Conservation (phyloP, 2,888 invertebrate genomes). For the Eudemis profundana region DNA sequence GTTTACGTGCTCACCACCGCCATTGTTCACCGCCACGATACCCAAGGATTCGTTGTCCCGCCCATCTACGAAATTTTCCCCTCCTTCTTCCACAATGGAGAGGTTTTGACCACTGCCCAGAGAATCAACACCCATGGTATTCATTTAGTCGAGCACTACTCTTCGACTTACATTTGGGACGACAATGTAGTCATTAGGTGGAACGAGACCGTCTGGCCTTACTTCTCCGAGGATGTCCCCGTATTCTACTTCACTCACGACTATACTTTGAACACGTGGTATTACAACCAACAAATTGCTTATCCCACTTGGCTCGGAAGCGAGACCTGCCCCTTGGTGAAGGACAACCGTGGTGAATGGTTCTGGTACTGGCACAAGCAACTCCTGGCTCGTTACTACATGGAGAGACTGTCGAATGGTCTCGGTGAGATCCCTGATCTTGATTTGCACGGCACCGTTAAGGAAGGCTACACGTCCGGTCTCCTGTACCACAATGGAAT, state of each 20-base stretch:
- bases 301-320: conserved; percentile 88
- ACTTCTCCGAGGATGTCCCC: conserved; percentile 83
- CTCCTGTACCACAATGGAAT: conserved; percentile 87
- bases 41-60: conserved; percentile 87
- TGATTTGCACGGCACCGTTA: conserved; percentile 78
- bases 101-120: conserved; percentile 88
- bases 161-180: conserved; percentile 68
- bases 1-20: conserved; percentile 87
- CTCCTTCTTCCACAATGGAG: conserved; percentile 88
- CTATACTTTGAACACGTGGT: conserved; percentile 87
- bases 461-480: conserved; percentile 87
- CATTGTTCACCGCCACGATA: conserved; percentile 87
- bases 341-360: conserved; percentile 87
- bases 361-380: conserved; percentile 89
- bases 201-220: conserved; percentile 86
- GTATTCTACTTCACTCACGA: conserved; percentile 91
- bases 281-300: conserved; percentile 86
- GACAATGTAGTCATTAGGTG: conserved; percentile 85
- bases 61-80: conserved; percentile 91
- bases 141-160: conserved; percentile 62
- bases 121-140: conserved; percentile 81
- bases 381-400: conserved; percentile 89
- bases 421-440: conserved; percentile 87
- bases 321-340: conserved; percentile 77
- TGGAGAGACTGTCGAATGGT: conserved; percentile 90